These are phyloP conservation scores for Poecile montanus DNA, from an alignment of 2,797 vertebrate species.

Conservation along the genomic window DNA sequence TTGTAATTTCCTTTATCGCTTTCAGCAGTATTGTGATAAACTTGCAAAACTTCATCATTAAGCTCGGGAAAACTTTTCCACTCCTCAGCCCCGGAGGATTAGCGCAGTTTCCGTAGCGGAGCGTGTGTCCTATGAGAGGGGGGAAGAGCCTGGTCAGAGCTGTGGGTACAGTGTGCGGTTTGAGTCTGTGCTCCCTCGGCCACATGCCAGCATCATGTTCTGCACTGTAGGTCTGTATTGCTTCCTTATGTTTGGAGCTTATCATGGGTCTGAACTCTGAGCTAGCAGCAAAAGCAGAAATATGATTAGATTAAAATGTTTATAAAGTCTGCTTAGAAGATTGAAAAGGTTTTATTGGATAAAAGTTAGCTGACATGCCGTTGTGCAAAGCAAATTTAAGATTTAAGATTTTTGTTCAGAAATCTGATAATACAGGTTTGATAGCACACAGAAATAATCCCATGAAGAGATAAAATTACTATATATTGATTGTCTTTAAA, in stretches of 20 bases:
- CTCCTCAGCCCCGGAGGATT: conserved; percentile 90
- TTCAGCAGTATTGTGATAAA: background rate
- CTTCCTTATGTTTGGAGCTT: background rate
- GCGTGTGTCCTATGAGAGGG: conserved; percentile 89
- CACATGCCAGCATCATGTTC: conserved; percentile 93
- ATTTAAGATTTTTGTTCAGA: background rate
- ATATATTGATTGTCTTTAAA: background rate
- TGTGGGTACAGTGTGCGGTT: conserved; percentile 97
- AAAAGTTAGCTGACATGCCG: background rate
- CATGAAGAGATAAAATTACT: background rate
- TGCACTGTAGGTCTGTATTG: conserved; percentile 91
- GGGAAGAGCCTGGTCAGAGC: conserved; percentile 90
- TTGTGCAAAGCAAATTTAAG: background rate
- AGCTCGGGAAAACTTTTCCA: background rate
- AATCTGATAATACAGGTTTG: background rate
- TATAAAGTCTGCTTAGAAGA: background rate
- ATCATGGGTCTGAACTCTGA: background rate
- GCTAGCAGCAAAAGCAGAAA: background rate
- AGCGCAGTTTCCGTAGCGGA: conserved; percentile 96
- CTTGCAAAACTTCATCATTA: background rate
- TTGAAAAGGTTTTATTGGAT: background rate
- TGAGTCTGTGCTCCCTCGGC: conserved; percentile 91
- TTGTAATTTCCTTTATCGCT: background rate
- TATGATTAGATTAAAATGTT: background rate
- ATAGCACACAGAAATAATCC: background rate